These are phyloP conservation scores for Eupithecia exiguata DNA, from an alignment of 2,888 invertebrate species.

Conservation along the genomic window DNA sequence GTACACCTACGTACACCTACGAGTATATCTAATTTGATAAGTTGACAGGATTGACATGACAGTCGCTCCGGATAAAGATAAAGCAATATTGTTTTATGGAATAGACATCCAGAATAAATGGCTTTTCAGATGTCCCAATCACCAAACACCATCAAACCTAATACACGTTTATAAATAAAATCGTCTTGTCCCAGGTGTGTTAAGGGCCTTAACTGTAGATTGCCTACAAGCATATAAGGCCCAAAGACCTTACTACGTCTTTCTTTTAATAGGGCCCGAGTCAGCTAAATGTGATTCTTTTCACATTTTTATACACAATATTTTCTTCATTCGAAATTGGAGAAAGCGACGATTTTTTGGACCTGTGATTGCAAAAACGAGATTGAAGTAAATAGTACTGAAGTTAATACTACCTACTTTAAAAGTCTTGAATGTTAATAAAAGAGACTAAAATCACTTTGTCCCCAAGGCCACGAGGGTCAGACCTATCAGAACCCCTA, in stretches of 20 bases:
- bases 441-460: too few species aligned
- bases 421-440: neutral
- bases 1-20: too few species aligned
- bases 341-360: neutral
- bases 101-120: neutral
- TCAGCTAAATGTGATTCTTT: neutral
- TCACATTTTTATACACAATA: neutral
- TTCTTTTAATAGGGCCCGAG: conserved; percentile 4
- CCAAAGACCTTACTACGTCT: conserved; percentile 4
- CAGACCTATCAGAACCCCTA: too few species aligned
- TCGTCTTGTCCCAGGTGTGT: conserved; percentile 6
- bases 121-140: too few species aligned
- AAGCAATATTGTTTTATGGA: neutral
- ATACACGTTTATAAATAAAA: conserved; percentile 7
- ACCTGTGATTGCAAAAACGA: neutral
- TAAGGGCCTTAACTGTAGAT: conserved; percentile 5
- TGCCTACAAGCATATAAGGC: conserved; percentile 7
- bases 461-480: too few species aligned
- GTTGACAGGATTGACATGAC: neutral
- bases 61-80: neutral
- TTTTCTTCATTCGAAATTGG: neutral
- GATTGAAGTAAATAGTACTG: neutral
- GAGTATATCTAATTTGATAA: neutral
- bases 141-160: too few species aligned
- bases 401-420: too few species aligned